phyloP scores from a whole-genome alignment of 2,113 vertebrate genomes.

The Micronisus gabar region DNA sequence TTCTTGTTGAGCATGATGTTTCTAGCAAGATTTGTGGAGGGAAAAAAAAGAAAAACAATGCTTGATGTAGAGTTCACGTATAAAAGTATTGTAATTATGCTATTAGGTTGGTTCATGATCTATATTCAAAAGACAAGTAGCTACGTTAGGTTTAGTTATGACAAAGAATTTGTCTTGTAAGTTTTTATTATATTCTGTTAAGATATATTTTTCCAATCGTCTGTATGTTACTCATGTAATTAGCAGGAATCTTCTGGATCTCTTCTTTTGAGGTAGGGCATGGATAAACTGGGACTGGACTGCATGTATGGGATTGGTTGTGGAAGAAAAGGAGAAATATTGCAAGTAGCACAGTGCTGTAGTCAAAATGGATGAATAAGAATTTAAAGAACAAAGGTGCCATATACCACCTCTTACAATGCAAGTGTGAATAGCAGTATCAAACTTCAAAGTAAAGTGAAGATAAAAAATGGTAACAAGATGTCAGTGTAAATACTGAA shows the following conservation, averaged over 20 bases:
- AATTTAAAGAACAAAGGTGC: neutral
- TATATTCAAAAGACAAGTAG: neutral
- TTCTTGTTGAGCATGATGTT: neutral
- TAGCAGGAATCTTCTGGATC: neutral
- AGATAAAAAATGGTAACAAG: neutral
- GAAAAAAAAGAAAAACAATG: neutral
- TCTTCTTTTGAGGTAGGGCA: neutral
- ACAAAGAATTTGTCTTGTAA: neutral
- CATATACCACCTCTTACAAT: neutral
- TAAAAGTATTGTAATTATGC: neutral
- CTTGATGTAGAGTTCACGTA: neutral
- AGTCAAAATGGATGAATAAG: neutral
- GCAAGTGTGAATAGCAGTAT: neutral
- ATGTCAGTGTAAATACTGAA: neutral
- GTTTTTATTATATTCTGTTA: neutral
- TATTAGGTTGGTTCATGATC: neutral
- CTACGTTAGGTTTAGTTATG: neutral
- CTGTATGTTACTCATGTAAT: neutral
- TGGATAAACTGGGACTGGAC: fast-evolving
- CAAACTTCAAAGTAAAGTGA: neutral
- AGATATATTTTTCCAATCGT: neutral
- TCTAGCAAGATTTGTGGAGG: neutral
- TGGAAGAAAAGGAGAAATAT: neutral
- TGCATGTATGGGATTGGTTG: neutral
- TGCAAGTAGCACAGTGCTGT: neutral